Evolutionary conservation across 2,888 invertebrate genomes (phyloP).

Genomic region (Apoda limacodes): DNA sequence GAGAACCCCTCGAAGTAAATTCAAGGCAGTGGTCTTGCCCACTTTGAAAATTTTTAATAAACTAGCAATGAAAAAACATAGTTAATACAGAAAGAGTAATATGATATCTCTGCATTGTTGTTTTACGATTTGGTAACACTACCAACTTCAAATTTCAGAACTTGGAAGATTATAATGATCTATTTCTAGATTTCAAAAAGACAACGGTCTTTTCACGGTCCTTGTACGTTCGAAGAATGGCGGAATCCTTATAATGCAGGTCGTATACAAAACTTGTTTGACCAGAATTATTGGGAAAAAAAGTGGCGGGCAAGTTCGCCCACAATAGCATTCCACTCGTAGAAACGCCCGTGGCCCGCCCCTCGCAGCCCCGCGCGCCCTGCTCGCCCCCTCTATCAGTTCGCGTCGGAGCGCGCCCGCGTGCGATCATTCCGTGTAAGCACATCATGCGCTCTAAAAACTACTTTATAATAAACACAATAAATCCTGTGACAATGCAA

Average conservation of each 20-base stretch:
- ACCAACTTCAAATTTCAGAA: too few species aligned
- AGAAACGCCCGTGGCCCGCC: constrained; percentile 46
- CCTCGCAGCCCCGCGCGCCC: constrained; percentile 27
- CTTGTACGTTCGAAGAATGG: constrained; percentile 45
- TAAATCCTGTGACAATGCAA: constrained; percentile 26
- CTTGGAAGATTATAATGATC: too few species aligned
- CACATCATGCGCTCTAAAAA: constrained; percentile 31
- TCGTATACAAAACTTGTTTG: constrained; percentile 69
- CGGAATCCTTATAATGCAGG: constrained; percentile 69
- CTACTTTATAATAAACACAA: constrained; percentile 35
- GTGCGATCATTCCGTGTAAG: too few species aligned
- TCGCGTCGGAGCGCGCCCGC: constrained; percentile 50
- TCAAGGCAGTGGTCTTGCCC: too few species aligned
- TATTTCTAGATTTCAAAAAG: too few species aligned
- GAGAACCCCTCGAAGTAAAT: too few species aligned
- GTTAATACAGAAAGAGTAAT: too few species aligned
- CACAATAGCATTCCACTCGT: constrained; percentile 64
- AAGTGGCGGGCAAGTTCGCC: constrained; percentile 67
- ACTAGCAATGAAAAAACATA: too few species aligned
- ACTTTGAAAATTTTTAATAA: too few species aligned
- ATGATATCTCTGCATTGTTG: too few species aligned
- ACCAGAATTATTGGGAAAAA: constrained; percentile 63
- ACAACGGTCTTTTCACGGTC: background rate
- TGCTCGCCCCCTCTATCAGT: constrained; percentile 35
- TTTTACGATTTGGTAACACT: too few species aligned